Percentiles rank a stretch among this genome's conserved stretches.
Conservation (phyloP, 1,140 invertebrate genomes). For the Tetragnatha versicolor region DNA sequence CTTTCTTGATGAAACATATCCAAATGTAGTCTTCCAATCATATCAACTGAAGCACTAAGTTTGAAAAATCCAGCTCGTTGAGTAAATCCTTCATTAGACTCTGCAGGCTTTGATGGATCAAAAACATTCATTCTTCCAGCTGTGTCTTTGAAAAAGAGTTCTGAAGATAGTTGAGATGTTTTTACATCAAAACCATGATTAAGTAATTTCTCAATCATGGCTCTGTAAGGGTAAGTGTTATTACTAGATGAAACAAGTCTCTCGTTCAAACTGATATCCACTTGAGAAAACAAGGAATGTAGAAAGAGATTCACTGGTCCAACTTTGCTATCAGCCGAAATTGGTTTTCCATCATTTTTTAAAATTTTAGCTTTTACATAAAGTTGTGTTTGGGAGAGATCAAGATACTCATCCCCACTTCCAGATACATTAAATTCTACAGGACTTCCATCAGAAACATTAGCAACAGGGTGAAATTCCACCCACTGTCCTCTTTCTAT, state of each 20-base stretch:
- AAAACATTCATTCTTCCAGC: neutral
- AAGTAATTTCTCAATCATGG: neutral
- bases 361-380: constrained; percentile 8
- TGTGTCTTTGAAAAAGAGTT: constrained; percentile 15
- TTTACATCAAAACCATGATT: constrained; percentile 14
- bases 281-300: constrained; percentile 27
- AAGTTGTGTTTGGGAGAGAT: neutral
- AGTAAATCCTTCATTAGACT: neutral
- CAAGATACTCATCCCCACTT: constrained; percentile 18
- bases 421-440: constrained; percentile 14
- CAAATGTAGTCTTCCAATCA: neutral
- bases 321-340: neutral
- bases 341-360: neutral
- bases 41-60: neutral
- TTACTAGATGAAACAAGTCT: neutral
- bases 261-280: constrained; percentile 6
- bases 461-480: constrained; percentile 25
- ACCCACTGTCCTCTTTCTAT: constrained; percentile 18
- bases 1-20: constrained; percentile 14
- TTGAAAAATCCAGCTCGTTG: neutral
- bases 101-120: neutral
- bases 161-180: neutral
- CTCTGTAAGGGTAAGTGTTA: constrained; percentile 6
- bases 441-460: neutral
- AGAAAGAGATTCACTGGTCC: constrained; percentile 29